These are phyloP conservation scores for Drosophila rellima DNA, from an alignment of 2,888 invertebrate species.

Conservation along the genomic window DNA sequence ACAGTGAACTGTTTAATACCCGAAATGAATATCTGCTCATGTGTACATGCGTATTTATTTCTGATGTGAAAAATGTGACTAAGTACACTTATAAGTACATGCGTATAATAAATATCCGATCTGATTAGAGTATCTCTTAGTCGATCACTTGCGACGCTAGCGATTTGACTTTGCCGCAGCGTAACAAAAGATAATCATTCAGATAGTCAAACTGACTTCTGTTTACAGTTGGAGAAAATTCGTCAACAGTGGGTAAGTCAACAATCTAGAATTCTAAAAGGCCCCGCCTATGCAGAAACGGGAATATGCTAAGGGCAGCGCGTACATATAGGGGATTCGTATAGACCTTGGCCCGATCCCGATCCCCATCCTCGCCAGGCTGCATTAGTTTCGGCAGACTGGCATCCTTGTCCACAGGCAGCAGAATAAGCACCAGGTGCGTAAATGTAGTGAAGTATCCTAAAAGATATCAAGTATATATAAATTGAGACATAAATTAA, in stretches of 20 bases:
- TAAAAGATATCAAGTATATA: constrained; percentile 31
- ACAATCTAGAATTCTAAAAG: constrained; percentile 71
- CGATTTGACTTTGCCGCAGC: constrained; percentile 49
- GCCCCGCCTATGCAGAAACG: constrained; percentile 82
- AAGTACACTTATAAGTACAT: constrained; percentile 13
- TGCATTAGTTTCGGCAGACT: constrained; percentile 75
- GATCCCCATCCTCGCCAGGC: constrained; percentile 78
- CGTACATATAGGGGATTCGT: constrained; percentile 83
- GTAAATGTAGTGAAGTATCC: constrained; percentile 80
- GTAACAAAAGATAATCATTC: constrained; percentile 63
- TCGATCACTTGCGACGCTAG: neutral
- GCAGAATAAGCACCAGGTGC: constrained; percentile 75
- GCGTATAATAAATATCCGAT: neutral
- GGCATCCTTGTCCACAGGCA: constrained; percentile 81
- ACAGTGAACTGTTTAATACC: neutral
- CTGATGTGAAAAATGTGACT: neutral
- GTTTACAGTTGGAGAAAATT: constrained; percentile 39
- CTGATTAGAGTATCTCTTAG: constrained; percentile 5
- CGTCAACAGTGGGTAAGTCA: constrained; percentile 22
- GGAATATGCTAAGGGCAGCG: constrained; percentile 80
- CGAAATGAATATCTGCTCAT: neutral
- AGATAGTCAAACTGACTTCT: constrained; percentile 51
- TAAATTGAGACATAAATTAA: neutral
- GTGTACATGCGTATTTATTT: neutral
- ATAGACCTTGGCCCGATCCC: constrained; percentile 77